Evolutionary conservation across 2,888 invertebrate genomes (phyloP).

Genomic region (Salticus scenicus): DNA sequence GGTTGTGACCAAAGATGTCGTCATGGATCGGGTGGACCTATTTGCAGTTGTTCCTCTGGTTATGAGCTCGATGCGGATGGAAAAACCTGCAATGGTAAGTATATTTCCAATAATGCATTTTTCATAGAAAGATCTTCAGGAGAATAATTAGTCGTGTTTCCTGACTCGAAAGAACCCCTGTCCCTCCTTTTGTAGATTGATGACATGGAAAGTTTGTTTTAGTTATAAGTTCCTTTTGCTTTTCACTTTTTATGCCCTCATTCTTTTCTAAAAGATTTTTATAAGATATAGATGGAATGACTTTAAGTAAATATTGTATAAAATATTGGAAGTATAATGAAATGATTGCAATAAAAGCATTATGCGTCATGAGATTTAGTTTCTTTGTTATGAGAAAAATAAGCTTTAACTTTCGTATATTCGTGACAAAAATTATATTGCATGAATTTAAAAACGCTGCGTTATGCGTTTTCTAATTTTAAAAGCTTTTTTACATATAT

Average conservation of each 20-base stretch:
- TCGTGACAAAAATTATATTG: no score
- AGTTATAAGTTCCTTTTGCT: not conserved
- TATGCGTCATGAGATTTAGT: no score
- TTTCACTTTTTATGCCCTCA: not conserved
- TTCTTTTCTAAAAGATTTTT: not conserved
- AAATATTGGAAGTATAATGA: no score
- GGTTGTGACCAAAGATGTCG: conserved; percentile 78
- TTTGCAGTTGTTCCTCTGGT: conserved; percentile 74
- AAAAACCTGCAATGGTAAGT: conserved; percentile 73
- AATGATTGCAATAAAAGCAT: no score
- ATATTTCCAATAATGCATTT: not conserved
- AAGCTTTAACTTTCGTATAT: no score
- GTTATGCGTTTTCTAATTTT: no score
- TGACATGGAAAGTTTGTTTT: not conserved
- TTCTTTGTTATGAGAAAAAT: no score
- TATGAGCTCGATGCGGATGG: conserved; percentile 74
- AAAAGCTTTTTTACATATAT: no score
- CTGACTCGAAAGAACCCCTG: not conserved
- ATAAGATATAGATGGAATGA: not conserved
- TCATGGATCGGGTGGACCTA: conserved; percentile 74
- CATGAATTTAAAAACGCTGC: no score
- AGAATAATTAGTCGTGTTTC: not conserved
- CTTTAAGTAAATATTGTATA: no score
- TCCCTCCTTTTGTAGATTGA: not conserved
- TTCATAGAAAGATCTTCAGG: not conserved